phyloP scores from a whole-genome alignment of 2,113 vertebrate species.

The Zosterops pallidus region DNA sequence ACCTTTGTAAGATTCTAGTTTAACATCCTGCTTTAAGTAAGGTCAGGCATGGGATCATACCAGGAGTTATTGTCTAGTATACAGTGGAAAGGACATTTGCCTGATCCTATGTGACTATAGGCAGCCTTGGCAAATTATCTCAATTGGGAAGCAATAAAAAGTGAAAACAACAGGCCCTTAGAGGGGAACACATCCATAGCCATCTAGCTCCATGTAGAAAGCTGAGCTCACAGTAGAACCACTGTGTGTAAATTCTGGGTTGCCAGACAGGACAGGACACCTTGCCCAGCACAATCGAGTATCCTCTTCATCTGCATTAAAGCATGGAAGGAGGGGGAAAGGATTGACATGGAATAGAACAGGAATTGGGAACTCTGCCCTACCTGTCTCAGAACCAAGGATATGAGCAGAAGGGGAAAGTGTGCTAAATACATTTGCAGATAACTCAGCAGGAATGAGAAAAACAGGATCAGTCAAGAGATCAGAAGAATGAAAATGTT shows the following conservation, averaged over 20 bases:
- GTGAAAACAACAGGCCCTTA: neutral
- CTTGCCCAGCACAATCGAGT: neutral
- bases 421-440: neutral
- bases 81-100: neutral
- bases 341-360: neutral
- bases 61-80: neutral
- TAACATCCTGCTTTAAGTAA: neutral
- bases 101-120: accelerated
- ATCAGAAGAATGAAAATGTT: neutral
- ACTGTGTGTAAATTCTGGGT: neutral
- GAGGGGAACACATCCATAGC: neutral
- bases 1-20: neutral
- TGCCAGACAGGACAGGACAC: neutral
- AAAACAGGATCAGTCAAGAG: neutral
- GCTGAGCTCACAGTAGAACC: neutral
- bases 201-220: neutral
- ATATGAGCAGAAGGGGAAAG: neutral
- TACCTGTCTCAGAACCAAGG: neutral
- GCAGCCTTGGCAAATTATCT: neutral
- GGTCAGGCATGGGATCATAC: neutral
- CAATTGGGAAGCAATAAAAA: neutral
- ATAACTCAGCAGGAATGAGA: neutral
- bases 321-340: accelerated
- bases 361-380: neutral
- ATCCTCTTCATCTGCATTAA: neutral